Evolutionary conservation across 2,888 invertebrate genomes (phyloP), one percentile per base, ranked within the genome.

Genomic region (Andrena dorsata): DNA sequence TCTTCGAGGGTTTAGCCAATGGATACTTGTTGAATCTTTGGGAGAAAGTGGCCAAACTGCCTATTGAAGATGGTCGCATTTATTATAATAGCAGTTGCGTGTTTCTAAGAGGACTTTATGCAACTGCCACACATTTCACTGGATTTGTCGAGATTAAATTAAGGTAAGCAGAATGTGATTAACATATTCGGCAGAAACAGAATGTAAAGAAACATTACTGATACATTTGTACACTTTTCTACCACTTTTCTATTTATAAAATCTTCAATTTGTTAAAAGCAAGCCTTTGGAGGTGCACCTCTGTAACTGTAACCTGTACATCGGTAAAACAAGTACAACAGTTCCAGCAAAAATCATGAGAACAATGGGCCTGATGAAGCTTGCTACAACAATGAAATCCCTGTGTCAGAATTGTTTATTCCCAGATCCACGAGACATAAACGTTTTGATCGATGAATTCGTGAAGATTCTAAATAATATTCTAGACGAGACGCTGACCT

Each of bases 1-100:
- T 82, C 30, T 35, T 82, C 32, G 83, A 83, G 41, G 83, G 83
- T 28, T 65, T 79, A 20, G 68, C 71, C 5, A 83, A 41, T 0
- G 83, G 83, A 26, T 73, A 79, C 49, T 72, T 79, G 8, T 69
- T 78, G 28, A 64, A 78, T 65, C 35, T 79, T 49, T 83, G 82
- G 83, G 35, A 78, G 2, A 71, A 60, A 7, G 16, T 66, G 3
- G 56, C 26, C 2, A 51, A 68, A 6, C 41, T 83, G 5, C 2
- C 56, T 5, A 64, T 35, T 23, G 16, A 23, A 28, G 30, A 49
- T 8, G 66, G 70, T 23, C 56, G 30, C 20, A 65, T 83, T 35
- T 79, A 63, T 49, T 83, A 83, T 26, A 79, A 83, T 16, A 82
- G 78, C 26, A 60, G 30, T 60, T 72, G 56, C 16, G 6, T 83